These are phyloP conservation scores for Macaca fascicularis DNA, from an alignment of 2,113 vertebrate genomes.

Conservation along the genomic window DNA sequence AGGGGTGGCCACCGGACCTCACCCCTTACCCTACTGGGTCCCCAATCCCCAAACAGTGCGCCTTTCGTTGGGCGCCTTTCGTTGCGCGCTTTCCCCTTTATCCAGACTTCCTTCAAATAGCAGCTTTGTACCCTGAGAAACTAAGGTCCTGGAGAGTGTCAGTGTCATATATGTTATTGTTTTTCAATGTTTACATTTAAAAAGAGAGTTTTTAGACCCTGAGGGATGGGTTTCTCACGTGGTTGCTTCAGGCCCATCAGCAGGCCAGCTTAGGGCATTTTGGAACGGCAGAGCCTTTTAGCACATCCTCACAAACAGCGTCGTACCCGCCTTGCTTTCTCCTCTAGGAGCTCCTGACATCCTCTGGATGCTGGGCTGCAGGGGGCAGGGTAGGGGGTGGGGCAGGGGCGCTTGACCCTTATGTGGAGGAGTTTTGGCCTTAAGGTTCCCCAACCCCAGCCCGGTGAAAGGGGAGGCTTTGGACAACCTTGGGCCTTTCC, in stretches of 20 bases:
- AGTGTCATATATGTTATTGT: not conserved
- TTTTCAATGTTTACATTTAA: not conserved
- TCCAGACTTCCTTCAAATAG: not conserved
- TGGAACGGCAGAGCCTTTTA: not conserved
- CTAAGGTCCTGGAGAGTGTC: not conserved
- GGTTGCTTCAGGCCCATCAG: not conserved
- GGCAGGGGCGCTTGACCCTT: not conserved
- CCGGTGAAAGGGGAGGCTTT: not conserved
- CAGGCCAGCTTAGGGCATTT: not conserved
- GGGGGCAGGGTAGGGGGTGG: not conserved
- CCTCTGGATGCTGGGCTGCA: not conserved
- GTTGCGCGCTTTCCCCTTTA: not conserved
- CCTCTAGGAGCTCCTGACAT: not conserved
- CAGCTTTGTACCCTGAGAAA: not conserved
- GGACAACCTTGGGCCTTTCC: not conserved
- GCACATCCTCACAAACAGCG: not conserved
- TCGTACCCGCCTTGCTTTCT: not conserved
- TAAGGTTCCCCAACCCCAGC: not conserved
- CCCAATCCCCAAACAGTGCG: not conserved
- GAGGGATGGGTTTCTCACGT: not conserved
- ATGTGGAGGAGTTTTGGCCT: not conserved
- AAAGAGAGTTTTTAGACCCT: not conserved
- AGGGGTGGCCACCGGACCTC: not conserved
- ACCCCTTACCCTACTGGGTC: not conserved
- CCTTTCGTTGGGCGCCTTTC: not conserved